Base-by-base conservation (phyloP, 1,140 invertebrate genomes). In the Drosophila nigromelanica region DNA sequence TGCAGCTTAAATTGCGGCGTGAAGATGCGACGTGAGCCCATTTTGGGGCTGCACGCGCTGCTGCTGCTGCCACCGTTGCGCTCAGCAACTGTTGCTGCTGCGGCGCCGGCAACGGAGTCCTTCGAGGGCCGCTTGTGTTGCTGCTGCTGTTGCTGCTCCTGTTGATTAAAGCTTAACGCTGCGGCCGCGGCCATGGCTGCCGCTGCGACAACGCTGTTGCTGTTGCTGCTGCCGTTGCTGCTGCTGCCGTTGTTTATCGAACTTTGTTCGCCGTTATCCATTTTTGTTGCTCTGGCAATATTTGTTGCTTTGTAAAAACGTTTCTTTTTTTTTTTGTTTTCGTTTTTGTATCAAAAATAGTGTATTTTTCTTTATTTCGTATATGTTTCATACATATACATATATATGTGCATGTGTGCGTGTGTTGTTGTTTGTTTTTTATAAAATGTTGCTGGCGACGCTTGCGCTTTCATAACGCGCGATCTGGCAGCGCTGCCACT, bases 1-100 rank as follows among this genome's bases (percentile, higher is more conserved):
- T 96, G 95, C 51, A 97, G 93, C 91, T 97, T 97, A 91, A 97
- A 97, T 80, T 96, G 94, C 70, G 96, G 95, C 78, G 96, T 94
- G 79, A 97, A 97, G 83, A 97, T 97, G 27, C 96, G 94, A 48
- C 96, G 93, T 52, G 96, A 96, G 37, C 96, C 96, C 93, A 94
- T 92, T 92, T 93, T 93, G 91, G 92, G 92, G 91, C 92, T 93
- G 92, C 83, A 47, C 12, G 40, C 42, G 30, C 40, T 55, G 80
- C 63, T 63, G 60, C 0, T 66, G 60, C 4, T 35, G 48, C 15
- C 43, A 30, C 35, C 24, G 10, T 51, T 51, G 47, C 47, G 42
- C 47, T 51, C 50, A 11, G 50, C 18, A 55, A 47, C 33, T 48
- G 73, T 35, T 55, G 80, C 45, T 69, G 51, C 3, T 33, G 30